Percentiles rank a stretch among this genome's conserved stretches.
Evolutionary conservation across 1,140 invertebrate genomes (phyloP).

Genomic region (Caenorhabditis tropicalis): DNA sequence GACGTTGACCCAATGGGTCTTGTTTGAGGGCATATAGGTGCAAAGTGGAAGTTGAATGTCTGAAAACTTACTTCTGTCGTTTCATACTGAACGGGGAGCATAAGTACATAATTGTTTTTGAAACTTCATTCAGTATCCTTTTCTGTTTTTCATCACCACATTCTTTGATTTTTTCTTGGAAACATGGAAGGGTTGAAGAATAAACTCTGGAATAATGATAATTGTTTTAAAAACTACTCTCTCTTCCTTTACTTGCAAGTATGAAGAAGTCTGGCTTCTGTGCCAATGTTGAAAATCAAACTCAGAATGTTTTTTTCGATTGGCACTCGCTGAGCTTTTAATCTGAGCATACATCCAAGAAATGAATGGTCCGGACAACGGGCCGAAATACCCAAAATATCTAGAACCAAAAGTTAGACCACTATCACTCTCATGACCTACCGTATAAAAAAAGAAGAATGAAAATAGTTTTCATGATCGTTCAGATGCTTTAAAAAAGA

Average conservation of each 20-base stretch:
- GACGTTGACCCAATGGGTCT: neutral
- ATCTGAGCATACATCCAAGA: constrained; percentile 53
- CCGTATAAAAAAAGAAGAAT: neutral
- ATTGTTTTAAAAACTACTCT: neutral
- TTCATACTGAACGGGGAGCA: constrained; percentile 58
- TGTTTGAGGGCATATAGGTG: too few relatives aligned
- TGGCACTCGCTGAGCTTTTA: constrained; percentile 56
- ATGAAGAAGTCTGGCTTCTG: constrained; percentile 54
- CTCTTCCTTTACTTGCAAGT: constrained; percentile 53
- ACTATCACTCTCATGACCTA: neutral
- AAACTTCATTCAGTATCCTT: constrained; percentile 55
- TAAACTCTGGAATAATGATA: constrained; percentile 52
- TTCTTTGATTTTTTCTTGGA: constrained; percentile 57
- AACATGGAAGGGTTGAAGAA: constrained; percentile 57
- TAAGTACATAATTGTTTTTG: constrained; percentile 59
- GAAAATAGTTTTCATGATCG: neutral
- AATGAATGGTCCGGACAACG: constrained; percentile 54
- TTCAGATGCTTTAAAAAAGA: neutral
- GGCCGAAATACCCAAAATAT: neutral
- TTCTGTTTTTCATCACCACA: constrained; percentile 59
- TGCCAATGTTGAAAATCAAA: constrained; percentile 54
- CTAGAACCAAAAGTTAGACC: neutral
- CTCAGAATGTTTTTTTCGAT: constrained; percentile 57
- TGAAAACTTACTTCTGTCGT: constrained; percentile 52
- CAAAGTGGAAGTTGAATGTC: too few relatives aligned